A percentile compares a stretch with the other conserved stretches of the same genome.
These are phyloP conservation scores for Numida meleagris DNA, from an alignment of 2,113 vertebrate genomes.

Conservation along the genomic window DNA sequence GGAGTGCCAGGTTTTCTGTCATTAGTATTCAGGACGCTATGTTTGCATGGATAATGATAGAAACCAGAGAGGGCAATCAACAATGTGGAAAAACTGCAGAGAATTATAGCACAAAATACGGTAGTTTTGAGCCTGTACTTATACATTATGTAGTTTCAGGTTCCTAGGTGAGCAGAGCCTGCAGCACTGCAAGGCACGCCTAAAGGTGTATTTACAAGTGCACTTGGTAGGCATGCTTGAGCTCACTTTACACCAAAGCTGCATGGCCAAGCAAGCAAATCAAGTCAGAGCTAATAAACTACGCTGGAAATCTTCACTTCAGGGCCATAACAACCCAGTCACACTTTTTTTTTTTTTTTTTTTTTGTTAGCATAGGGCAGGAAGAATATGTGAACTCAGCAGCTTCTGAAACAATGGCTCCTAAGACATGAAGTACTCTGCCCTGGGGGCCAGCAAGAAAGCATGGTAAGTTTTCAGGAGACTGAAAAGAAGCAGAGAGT, in stretches of 20 bases:
- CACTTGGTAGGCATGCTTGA: neutral
- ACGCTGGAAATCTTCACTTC: neutral
- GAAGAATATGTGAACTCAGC: neutral
- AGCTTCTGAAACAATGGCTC: neutral
- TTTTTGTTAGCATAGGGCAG: rapidly evolving
- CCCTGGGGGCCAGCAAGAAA: neutral
- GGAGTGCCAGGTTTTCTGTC: neutral
- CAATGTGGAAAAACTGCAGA: neutral
- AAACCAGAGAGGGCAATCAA: slow-evolving; percentile 6
- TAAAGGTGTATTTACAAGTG: neutral
- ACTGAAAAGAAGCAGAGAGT: neutral
- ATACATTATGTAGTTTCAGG: neutral
- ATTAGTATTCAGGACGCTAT: neutral
- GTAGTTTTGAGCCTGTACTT: neutral
- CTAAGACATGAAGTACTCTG: neutral
- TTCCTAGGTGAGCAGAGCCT: neutral
- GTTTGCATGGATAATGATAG: neutral
- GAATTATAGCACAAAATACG: neutral
- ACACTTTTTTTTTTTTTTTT: neutral
- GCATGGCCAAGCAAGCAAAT: neutral
- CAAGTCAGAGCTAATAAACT: neutral
- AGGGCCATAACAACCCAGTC: neutral
- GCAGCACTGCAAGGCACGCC: rapidly evolving
- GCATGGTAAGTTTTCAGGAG: neutral
- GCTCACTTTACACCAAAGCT: neutral